phyloP scores from a whole-genome alignment of 2,888 invertebrate genomes.

The Epinotia nisella region DNA sequence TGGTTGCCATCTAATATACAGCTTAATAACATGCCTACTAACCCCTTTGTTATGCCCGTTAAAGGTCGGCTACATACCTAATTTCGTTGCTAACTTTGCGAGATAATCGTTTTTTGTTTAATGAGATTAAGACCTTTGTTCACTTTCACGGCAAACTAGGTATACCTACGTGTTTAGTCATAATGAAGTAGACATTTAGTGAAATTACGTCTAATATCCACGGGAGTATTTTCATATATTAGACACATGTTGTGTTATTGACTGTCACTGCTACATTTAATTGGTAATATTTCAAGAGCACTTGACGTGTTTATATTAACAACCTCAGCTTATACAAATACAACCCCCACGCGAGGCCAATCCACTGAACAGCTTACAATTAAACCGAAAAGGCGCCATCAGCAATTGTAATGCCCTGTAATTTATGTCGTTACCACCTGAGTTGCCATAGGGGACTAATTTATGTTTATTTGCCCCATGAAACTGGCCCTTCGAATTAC shows the following conservation, averaged over 20 bases:
- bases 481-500: conserved; percentile 32
- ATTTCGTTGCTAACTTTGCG: conserved; percentile 15
- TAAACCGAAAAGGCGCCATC: conserved; percentile 34
- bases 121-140: conserved; percentile 5
- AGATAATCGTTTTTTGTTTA: conserved; percentile 18
- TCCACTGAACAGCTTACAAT: conserved; percentile 23
- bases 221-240: no score
- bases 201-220: no score
- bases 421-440: conserved; percentile 43
- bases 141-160: neutral
- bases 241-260: no score
- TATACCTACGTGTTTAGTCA: neutral
- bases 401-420: conserved; percentile 41
- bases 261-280: no score
- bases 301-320: neutral
- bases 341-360: neutral
- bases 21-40: conserved; percentile 49
- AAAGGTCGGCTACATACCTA: conserved; percentile 10
- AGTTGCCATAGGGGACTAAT: conserved; percentile 41
- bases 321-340: neutral
- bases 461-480: conserved; percentile 37
- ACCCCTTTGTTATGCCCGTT: conserved; percentile 11
- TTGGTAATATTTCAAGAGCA: no score
- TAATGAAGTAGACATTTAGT: no score
- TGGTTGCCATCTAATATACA: conserved; percentile 23